Conservation (phyloP, 2,888 invertebrate species). For the Pinctada fucata region DNA sequence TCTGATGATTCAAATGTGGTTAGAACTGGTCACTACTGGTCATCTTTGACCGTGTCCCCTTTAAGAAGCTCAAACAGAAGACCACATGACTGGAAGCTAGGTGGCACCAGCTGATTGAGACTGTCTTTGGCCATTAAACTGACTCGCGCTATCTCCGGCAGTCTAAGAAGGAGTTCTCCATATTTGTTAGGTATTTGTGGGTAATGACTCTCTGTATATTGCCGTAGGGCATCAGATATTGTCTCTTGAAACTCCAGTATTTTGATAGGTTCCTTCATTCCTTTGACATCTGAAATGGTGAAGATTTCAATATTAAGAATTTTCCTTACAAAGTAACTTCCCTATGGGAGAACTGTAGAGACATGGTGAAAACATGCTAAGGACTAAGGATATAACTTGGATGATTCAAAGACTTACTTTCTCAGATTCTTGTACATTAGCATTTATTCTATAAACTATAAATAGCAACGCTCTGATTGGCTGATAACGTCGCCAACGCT, state of each 20-base stretch:
- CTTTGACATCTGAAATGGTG: conserved; percentile 87
- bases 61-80: conserved; percentile 94
- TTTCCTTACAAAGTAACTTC: no score
- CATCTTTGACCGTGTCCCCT: conserved; percentile 64
- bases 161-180: conserved; percentile 92
- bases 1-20: not conserved
- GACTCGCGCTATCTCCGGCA: conserved; percentile 95
- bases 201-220: conserved; percentile 93
- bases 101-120: conserved; percentile 84
- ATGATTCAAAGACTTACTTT: no score
- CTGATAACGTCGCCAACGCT: no score
- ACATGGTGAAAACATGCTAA: no score
- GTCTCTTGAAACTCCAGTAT: conserved; percentile 96
- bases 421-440: no score
- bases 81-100: conserved; percentile 94
- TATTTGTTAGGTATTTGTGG: conserved; percentile 96
- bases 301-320: no score
- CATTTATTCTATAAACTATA: no score
- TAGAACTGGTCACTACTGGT: conserved; percentile 4
- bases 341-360: no score
- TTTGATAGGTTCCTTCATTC: conserved; percentile 94
- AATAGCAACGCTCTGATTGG: no score
- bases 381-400: no score
- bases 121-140: conserved; percentile 93
- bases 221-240: conserved; percentile 92